Conservation (phyloP, 2,888 invertebrate species). For the Ptychoptera albimana region DNA sequence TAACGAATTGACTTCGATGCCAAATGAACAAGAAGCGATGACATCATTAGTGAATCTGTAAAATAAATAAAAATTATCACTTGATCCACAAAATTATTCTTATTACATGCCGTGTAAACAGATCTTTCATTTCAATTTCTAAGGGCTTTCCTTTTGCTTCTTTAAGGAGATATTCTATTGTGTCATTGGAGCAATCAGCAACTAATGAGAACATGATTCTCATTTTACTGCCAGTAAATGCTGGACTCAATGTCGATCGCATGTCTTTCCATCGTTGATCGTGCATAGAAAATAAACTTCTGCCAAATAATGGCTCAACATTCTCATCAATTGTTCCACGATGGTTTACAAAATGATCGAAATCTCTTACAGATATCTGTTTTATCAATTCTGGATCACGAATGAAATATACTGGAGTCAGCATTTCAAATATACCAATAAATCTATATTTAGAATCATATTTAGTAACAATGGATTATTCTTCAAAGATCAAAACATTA, state of each 20-base stretch:
- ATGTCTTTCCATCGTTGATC: slow-evolving; percentile 14
- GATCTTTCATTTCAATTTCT: slow-evolving; percentile 25
- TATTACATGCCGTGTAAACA: slow-evolving; percentile 27
- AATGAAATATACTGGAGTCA: slow-evolving; percentile 10
- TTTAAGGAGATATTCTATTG: slow-evolving; percentile 1
- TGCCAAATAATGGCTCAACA: slow-evolving; percentile 26
- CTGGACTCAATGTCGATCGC: slow-evolving; percentile 26
- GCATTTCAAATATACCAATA: slow-evolving; percentile 16
- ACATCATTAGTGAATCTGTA: slow-evolving; percentile 27
- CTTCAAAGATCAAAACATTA: too few relatives aligned
- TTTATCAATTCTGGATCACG: slow-evolving; percentile 16
- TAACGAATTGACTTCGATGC: slow-evolving; percentile 35
- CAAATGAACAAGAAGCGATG: slow-evolving; percentile 33
- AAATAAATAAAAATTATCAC: slow-evolving; percentile 25
- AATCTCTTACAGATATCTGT: slow-evolving; percentile 15
- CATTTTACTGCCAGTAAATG: slow-evolving; percentile 32
- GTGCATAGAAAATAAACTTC: slow-evolving; percentile 4
- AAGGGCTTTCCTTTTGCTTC: not conserved
- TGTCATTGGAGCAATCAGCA: not conserved
- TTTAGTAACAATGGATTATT: not conserved
- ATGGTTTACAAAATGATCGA: slow-evolving; percentile 28
- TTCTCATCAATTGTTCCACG: slow-evolving; percentile 24
- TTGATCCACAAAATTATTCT: too few relatives aligned
- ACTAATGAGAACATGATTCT: slow-evolving; percentile 22
- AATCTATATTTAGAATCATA: slow-evolving; percentile 22